Percentiles rank a stretch among this genome's conserved stretches.
These are phyloP conservation scores for Phthorimaea operculella DNA, from an alignment of 1,140 invertebrate genomes.

Conservation along the genomic window DNA sequence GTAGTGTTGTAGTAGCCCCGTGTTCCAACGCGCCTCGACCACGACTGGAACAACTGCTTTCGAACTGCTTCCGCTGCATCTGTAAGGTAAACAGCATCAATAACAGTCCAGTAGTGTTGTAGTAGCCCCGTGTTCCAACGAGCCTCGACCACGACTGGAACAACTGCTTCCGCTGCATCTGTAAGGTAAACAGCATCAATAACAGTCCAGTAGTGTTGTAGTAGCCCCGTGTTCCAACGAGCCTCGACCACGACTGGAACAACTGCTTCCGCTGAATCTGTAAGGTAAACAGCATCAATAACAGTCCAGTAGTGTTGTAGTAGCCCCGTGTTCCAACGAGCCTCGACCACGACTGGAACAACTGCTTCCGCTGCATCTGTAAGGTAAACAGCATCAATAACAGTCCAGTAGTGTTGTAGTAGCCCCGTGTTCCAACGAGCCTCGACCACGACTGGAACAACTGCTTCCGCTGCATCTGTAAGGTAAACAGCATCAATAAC, in stretches of 20 bases:
- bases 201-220: too few species aligned
- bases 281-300: too few species aligned
- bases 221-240: conserved; percentile 51
- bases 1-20: too few species aligned
- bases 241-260: conserved; percentile 50
- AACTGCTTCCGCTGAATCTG: conserved; percentile 57
- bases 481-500: too few species aligned
- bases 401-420: too few species aligned
- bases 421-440: too few species aligned
- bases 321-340: conserved; percentile 51
- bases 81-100: conserved; percentile 64
- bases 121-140: conserved; percentile 52
- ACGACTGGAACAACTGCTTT: conserved; percentile 57
- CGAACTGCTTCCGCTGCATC: conserved; percentile 52
- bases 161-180: conserved; percentile 55
- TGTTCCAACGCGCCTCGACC: conserved; percentile 50
- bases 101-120: too few species aligned
- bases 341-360: conserved; percentile 52
- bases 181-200: too few species aligned
- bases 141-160: conserved; percentile 51
- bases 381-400: too few species aligned
- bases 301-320: too few species aligned
- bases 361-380: conserved; percentile 56
- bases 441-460: too few species aligned
- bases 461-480: too few species aligned